These are phyloP conservation scores for Nemurella pictetii DNA, from an alignment of 2,888 invertebrate species.

Conservation along the genomic window DNA sequence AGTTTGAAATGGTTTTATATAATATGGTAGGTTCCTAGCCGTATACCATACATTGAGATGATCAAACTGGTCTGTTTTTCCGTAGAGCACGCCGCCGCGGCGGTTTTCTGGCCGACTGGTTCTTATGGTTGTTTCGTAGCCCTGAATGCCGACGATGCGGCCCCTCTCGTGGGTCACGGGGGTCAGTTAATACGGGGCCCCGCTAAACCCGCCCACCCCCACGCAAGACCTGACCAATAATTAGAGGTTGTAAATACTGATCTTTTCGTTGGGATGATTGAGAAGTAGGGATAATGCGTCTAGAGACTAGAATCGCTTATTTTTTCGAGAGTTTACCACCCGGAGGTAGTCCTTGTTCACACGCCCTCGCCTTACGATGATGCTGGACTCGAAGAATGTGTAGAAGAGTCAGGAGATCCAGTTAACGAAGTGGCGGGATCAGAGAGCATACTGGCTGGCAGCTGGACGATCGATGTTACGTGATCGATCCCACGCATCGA, in stretches of 20 bases:
- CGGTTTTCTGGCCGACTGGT: background rate
- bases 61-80: background rate
- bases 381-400: slow-evolving; percentile 37
- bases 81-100: background rate
- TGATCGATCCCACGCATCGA: background rate
- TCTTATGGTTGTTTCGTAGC: background rate
- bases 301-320: slow-evolving; percentile 30
- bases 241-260: slow-evolving; percentile 36
- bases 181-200: slow-evolving; percentile 36
- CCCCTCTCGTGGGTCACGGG: slow-evolving; percentile 32
- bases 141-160: background rate
- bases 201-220: slow-evolving; percentile 39
- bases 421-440: slow-evolving; percentile 34
- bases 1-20: background rate
- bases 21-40: background rate
- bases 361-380: slow-evolving; percentile 33
- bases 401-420: slow-evolving; percentile 30
- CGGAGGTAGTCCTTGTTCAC: slow-evolving; percentile 35
- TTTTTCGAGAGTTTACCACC: slow-evolving; percentile 25
- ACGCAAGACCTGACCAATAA: slow-evolving; percentile 36
- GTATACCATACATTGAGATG: background rate
- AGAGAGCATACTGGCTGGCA: background rate
- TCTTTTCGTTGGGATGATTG: slow-evolving; percentile 14
- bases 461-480: background rate
- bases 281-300: slow-evolving; percentile 17